Percentiles rank a stretch among this genome's conserved stretches.
Evolutionary conservation across 2,113 vertebrate species (phyloP).

Genomic region (Zosterops borbonicus): DNA sequence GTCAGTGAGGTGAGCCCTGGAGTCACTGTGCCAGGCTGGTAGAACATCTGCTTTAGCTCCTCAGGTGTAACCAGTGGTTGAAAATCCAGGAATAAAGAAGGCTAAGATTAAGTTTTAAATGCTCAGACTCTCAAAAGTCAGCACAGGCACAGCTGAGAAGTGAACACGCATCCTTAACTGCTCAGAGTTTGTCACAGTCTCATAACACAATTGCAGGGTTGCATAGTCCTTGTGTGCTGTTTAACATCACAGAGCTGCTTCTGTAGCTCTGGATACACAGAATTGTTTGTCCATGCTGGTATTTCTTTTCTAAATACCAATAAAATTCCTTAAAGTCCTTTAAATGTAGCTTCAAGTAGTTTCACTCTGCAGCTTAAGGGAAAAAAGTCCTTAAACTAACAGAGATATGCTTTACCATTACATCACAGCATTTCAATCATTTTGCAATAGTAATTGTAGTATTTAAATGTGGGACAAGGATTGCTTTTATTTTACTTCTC

Average conservation of each 20-base stretch:
- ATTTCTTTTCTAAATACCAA: not conserved
- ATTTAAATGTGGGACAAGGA: not conserved
- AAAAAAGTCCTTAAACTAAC: not conserved
- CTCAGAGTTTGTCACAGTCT: not conserved
- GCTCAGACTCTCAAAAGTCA: not conserved
- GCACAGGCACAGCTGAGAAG: not conserved
- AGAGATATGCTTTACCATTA: not conserved
- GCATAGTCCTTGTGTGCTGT: not conserved
- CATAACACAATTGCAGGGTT: not conserved
- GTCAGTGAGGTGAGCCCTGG: not conserved
- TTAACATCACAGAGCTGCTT: not conserved
- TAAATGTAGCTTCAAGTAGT: not conserved
- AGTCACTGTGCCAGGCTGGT: not conserved
- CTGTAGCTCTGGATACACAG: not conserved
- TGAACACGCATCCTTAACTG: not conserved
- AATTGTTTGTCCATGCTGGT: not conserved
- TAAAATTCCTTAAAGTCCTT: not conserved
- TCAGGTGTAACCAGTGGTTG: not conserved
- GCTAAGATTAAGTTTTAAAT: not conserved
- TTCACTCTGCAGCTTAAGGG: not conserved
- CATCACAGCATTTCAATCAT: not conserved
- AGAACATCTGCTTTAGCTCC: not conserved
- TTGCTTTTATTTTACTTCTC: conserved; percentile 3
- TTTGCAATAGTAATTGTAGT: not conserved
- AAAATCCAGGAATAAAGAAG: not conserved